Evolutionary conservation across 2,797 vertebrate genomes (phyloP), one percentile per base, ranked within the genome.

Genomic region (Cyprinodon diabolis): DNA sequence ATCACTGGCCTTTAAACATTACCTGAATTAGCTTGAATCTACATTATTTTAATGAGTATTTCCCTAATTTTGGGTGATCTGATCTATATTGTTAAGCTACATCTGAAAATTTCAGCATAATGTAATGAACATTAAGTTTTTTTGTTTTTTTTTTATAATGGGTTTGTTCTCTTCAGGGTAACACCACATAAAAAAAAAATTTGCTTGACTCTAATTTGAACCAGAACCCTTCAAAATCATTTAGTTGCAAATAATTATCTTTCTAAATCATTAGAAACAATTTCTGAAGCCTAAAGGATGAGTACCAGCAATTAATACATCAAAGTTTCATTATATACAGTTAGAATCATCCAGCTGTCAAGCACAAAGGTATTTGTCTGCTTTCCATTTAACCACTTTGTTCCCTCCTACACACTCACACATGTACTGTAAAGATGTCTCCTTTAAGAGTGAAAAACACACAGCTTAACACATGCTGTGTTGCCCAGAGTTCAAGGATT

Each of bases 401-500:
- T 45, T 63, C 58, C 48, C 14, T 77, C 45, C 51, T 47, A 67
- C 25, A 68, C 68, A 68, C 45, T 73, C 45, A 25, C 40, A 74
- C 21, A 69, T 51, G 57, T 17, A 62, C 30, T 56, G 4, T 72
- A 1, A 60, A 1, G 56, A n/a, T 0, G 49, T 48, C 62, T 67
- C 60, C 4, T 47, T 76, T 73, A 51, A 68, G 58, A 21, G 47
- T 70, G 73, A 69, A 69, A 72, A 70, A 83, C 74, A 71, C 52
- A 69, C 66, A 71, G 58, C 5, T 74, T 87, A 80, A 83, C 63
- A 82, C 78, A 82, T n/a, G 2, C 68, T 12, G 60, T 69, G 51
- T 54, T 75, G n/a, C 37, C 74, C 25, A 0, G 35, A 79, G 82
- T 83, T 90, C 79, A 84, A 87, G 62, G 84, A 78, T 71, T 62